Evolutionary conservation across 2,113 vertebrate species (phyloP).

Genomic region (Pleuronectes platessa): DNA sequence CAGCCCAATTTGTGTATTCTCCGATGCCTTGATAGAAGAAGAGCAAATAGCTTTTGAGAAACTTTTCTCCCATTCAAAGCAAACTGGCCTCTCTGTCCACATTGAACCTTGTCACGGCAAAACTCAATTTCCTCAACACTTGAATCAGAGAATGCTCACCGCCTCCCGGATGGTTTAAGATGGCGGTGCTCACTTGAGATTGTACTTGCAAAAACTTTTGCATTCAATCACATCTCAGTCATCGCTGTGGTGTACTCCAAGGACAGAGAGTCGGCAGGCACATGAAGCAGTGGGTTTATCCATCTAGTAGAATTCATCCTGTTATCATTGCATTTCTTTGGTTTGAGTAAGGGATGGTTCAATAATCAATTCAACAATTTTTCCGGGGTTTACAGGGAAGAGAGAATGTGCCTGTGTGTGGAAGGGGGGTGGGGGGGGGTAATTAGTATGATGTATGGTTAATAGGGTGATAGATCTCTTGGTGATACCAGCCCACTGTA

Average conservation of each 20-base stretch:
- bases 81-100: background rate
- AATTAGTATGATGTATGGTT: slow-evolving; percentile 48
- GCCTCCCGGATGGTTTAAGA: background rate
- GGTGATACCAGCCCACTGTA: slow-evolving; percentile 23
- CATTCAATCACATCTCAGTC: too few species aligned
- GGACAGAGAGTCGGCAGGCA: background rate
- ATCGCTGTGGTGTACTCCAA: too few species aligned
- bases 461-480: slow-evolving; percentile 26
- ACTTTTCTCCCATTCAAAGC: background rate
- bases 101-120: background rate
- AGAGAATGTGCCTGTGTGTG: background rate
- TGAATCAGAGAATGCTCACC: background rate
- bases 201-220: too few species aligned
- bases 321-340: background rate
- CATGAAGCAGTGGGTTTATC: background rate
- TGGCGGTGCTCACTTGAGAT: background rate
- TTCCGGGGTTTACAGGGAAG: background rate
- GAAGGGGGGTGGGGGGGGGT: background rate
- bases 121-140: background rate
- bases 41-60: background rate
- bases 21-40: too few species aligned
- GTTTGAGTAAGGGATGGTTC: background rate
- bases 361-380: background rate
- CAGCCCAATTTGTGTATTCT: too few species aligned
- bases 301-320: background rate